A percentile compares a stretch with the other conserved stretches of the same genome.
These are phyloP conservation scores for Rhingia rostrata DNA, from an alignment of 2,888 invertebrate genomes.

Conservation along the genomic window DNA sequence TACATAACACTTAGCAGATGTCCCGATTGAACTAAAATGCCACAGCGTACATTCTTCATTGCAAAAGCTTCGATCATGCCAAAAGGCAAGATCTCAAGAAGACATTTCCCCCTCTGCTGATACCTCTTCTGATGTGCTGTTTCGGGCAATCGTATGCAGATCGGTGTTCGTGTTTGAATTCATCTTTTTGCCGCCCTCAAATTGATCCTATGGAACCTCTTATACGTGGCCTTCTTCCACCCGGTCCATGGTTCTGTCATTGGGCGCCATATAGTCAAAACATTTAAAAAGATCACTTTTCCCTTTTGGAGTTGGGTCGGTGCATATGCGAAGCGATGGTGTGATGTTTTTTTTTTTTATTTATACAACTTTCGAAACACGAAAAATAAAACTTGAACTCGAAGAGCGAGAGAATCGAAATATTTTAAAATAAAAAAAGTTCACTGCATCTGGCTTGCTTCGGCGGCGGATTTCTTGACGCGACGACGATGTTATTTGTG, in stretches of 20 bases:
- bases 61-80: conserved; percentile 45
- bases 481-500: conserved; percentile 40
- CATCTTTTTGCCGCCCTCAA: conserved; percentile 41
- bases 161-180: conserved; percentile 37
- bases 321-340: conserved; percentile 5
- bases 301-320: conserved; percentile 35
- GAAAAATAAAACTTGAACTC: conserved; percentile 32
- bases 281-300: conserved; percentile 22
- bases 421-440: conserved; percentile 14
- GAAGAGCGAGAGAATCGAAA: conserved; percentile 39
- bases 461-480: conserved; percentile 33
- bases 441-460: conserved; percentile 66
- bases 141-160: not conserved
- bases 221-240: conserved; percentile 9
- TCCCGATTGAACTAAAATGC: conserved; percentile 60
- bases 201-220: conserved; percentile 53
- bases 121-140: conserved; percentile 6
- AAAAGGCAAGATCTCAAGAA: conserved; percentile 33
- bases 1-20: conserved; percentile 70
- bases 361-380: conserved; percentile 31
- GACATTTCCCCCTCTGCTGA: conserved; percentile 24
- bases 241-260: conserved; percentile 4
- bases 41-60: conserved; percentile 26
- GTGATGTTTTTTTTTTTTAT: conserved; percentile 48
- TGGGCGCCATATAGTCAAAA: conserved; percentile 60